These are phyloP conservation scores for Poecilobothrus nobilitatus DNA, from an alignment of 2,888 invertebrate genomes.

Conservation along the genomic window DNA sequence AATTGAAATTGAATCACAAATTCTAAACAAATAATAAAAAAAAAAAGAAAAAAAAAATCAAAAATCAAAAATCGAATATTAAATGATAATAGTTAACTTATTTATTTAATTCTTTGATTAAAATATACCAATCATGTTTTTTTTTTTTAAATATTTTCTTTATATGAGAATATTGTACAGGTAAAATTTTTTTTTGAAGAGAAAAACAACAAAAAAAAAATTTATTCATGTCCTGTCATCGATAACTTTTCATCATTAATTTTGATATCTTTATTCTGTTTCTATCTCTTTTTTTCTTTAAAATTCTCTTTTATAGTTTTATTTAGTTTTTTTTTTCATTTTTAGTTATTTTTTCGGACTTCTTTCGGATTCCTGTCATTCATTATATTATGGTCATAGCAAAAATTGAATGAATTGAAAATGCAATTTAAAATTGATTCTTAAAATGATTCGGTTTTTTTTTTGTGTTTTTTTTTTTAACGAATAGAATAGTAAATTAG, in stretches of 20 bases:
- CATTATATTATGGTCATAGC: background rate
- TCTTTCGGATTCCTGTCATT: background rate
- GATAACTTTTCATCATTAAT: constrained; percentile 11
- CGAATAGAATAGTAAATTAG: no score
- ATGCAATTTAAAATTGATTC: background rate
- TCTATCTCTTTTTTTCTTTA: background rate
- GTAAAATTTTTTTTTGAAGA: no score
- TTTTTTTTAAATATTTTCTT: no score
- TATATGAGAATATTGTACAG: no score
- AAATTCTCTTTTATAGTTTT: no score
- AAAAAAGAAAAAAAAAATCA: background rate
- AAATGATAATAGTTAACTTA: background rate
- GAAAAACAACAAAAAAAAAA: background rate
- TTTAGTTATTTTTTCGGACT: background rate
- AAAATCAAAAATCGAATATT: background rate
- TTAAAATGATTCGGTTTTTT: background rate
- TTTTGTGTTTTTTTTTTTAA: no score
- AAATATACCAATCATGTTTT: no score
- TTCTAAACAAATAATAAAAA: background rate
- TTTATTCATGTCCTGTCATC: constrained; percentile 8
- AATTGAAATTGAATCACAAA: background rate
- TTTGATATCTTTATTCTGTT: constrained; percentile 9
- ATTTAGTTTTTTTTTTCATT: no score
- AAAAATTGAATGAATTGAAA: constrained; percentile 6
- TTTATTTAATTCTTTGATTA: background rate